Evolutionary conservation across 2,113 vertebrate genomes (phyloP), one percentile per base, ranked within the genome.

Genomic region (Pseudolaguvia tuberculata): DNA sequence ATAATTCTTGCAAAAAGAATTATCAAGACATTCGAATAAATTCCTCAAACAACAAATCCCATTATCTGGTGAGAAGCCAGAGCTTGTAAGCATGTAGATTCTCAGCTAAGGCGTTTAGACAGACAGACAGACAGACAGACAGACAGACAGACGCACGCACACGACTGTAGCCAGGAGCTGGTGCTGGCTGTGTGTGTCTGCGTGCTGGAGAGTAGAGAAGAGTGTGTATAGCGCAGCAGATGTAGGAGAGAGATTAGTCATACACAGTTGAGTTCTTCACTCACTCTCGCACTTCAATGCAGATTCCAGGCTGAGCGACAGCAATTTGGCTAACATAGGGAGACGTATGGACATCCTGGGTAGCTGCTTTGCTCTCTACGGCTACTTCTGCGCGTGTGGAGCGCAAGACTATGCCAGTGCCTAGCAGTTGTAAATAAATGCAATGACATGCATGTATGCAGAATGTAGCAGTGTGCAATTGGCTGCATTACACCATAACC

Each of bases 221-320:
- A 29, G 78, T 15, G 67, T 66, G 61, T 39, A 74, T 62, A 13
- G 70, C 50, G 74, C 65, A 79, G 77, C 83, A 84, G 81, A 84
- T 82, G 81, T 79, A 76, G 65, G 67, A 74, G 62, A 42, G 62
- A 82, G 83, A 84, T 84, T 84, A 82, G 81, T 84, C 83, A 81
- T 78, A 74, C 79, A 73, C 79, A 73, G 73, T 71, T 79, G 57
- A 73, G 78, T 79, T 70, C 74, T 78, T 63, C 75, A 77, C 77
- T 73, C 75, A 80, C 80, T 71, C 75, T 77, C 78, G 70, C 66
- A 72, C 73, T 74, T 62, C 74, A 62, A 61, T 79, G 71, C 71
- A 77, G 76, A 80, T 79, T 82, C 68, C 70, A 77, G 80, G 80
- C 83, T 70, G 77, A 78, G 66, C 66, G 66, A 47, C 56, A 62